Percentiles rank a stretch among this genome's conserved stretches.
Conservation (phyloP, 1,140 invertebrate genomes). For the Myzus persicae region DNA sequence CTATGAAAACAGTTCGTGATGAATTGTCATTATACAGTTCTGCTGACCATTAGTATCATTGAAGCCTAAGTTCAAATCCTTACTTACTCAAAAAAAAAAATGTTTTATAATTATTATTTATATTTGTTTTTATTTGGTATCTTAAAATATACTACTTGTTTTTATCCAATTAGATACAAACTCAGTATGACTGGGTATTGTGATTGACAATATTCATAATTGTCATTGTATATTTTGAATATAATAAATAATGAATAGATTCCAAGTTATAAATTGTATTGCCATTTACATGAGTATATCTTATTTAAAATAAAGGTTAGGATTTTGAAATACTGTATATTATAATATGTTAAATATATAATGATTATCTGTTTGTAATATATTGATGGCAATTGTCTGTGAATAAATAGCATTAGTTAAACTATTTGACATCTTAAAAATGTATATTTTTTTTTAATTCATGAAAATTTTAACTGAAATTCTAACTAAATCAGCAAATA, state of each 20-base stretch:
- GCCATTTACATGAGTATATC: not conserved
- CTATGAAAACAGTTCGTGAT: conserved; percentile 30
- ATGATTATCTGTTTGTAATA: not conserved
- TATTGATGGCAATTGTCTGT: not conserved
- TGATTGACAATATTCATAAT: not conserved
- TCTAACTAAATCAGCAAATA: not conserved
- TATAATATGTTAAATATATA: not conserved
- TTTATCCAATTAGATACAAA: not conserved
- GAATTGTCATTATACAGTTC: conserved; percentile 15
- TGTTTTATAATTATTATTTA: not conserved
- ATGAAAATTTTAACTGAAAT: not conserved
- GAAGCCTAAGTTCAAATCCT: not conserved
- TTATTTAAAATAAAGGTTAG: not conserved
- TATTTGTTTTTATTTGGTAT: not conserved
- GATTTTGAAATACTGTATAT: not conserved
- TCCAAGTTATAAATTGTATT: not conserved
- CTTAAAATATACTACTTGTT: not conserved
- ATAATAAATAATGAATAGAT: not conserved
- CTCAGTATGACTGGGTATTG: not conserved
- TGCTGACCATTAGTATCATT: not conserved
- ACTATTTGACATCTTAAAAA: not conserved
- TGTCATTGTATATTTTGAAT: not conserved
- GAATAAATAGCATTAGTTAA: not conserved
- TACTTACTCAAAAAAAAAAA: not conserved
- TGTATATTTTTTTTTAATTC: not conserved